Base-by-base conservation (phyloP, 2,113 vertebrate species). In the Tupaia tana region DNA sequence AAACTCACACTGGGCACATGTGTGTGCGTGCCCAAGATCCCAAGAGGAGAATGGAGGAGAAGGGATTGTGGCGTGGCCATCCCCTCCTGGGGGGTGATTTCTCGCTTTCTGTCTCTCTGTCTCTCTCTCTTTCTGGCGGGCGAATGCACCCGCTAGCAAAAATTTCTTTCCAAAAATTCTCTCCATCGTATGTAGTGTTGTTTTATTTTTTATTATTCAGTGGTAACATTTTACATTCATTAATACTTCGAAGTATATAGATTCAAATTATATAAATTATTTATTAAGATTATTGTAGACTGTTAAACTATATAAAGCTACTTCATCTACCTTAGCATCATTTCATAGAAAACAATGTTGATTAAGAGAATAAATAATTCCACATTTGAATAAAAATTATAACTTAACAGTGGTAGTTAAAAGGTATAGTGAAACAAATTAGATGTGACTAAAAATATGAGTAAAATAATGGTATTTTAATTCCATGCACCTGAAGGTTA, bases 401-500 rank as follows among this genome's bases (percentile, higher is more conserved):
- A 86, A 96, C 79, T 34, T 29, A 73, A 64, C 7, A 70, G 64
- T 10, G 69, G 52, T 43, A 80, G 69, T 81, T 81, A 12, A 86
- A 92, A 89, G 15, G 2, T 82, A 7, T 78, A 70, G 75, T 0
- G 54, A 78, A 81, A 31, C 14, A 92, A 92, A 64, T 43, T 75
- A 89, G 9, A 64, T 88, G 19, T 79, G 18, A 25, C 63, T 27
- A 86, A 78, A 94, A 85, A 64, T 88, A 24, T 79, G 18, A 25
- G 63, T 31, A 86, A 78, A 94, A 85, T 78, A 91, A 78, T 83
- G 14, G 56, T 63, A 64, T 90, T 69, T 73, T 82, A 90, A 75
- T 43, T 70, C 2, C 75, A n/a, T 75, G 43, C 14, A 93, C 10
- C 4, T 83, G 5, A 87, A 71, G 2, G 61, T 75, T 85, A 58